These are phyloP conservation scores for Periophthalmodon schlosseri DNA, from an alignment of 2,113 vertebrate genomes.

Conservation along the genomic window DNA sequence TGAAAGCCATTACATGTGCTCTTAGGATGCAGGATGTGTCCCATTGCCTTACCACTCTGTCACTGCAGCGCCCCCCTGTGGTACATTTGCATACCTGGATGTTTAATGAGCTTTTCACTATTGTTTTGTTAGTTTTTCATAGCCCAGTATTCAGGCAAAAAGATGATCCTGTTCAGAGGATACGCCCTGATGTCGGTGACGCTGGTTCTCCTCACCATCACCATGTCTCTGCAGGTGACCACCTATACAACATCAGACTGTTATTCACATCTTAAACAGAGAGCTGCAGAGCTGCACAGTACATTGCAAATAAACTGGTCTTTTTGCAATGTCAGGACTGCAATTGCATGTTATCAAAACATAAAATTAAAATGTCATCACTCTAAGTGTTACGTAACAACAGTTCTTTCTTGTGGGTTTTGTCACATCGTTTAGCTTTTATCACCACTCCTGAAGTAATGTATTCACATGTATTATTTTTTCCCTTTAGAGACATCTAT, in stretches of 20 bases:
- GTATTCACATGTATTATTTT: slow-evolving; percentile 2
- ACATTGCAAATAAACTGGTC: no score
- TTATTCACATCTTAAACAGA: no score
- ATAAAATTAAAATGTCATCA: no score
- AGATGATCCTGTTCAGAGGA: slow-evolving; percentile 68
- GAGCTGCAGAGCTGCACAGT: background rate
- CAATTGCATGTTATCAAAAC: background rate
- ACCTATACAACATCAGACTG: background rate
- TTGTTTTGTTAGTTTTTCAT: slow-evolving; percentile 73
- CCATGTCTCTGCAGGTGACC: slow-evolving; percentile 78
- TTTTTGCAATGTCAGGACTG: background rate
- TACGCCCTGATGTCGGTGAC: slow-evolving; percentile 70
- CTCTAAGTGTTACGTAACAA: no score
- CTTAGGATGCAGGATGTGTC: background rate
- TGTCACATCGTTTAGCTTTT: background rate
- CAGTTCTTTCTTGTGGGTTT: no score
- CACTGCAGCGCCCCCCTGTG: slow-evolving; percentile 44
- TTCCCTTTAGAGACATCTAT: slow-evolving; percentile 59
- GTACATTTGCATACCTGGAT: background rate
- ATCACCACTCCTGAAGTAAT: background rate
- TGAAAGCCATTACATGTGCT: background rate
- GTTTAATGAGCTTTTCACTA: background rate
- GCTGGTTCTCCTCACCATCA: slow-evolving; percentile 77
- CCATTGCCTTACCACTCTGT: background rate
- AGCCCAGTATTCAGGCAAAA: slow-evolving; percentile 76